A percentile compares a stretch with the other conserved stretches of the same genome.
phyloP scores from a whole-genome alignment of 2,797 vertebrate genomes.

The Labeo calbasu region DNA sequence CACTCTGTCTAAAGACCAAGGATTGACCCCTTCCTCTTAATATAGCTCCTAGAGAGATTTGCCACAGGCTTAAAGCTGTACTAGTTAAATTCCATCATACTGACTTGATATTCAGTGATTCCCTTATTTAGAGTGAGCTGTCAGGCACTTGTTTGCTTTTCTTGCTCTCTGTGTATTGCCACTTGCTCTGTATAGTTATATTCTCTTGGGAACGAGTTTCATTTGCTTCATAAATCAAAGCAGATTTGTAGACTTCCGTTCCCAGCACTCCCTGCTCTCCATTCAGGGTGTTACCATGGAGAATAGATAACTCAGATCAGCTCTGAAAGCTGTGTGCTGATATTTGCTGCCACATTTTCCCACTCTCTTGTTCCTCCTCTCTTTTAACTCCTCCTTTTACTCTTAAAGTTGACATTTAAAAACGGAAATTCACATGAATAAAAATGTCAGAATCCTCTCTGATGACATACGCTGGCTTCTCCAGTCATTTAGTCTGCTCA shows the following conservation, averaged over 20 bases:
- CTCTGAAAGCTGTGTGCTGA: neutral
- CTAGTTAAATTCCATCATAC: neutral
- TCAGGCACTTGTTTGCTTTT: conserved; percentile 49
- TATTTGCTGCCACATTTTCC: conserved; percentile 16
- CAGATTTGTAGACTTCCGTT: conserved; percentile 62
- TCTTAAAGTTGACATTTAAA: neutral
- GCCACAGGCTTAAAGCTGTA: conserved; percentile 13
- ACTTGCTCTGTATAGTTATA: conserved; percentile 52
- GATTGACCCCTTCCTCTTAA: conserved; percentile 47
- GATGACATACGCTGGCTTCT: neutral
- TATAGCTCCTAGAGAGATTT: conserved; percentile 50
- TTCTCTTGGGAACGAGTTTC: conserved; percentile 50
- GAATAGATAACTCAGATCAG: conserved; percentile 53
- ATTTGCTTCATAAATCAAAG: conserved; percentile 61
- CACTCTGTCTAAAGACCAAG: conserved; percentile 59
- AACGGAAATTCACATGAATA: neutral
- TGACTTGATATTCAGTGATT: neutral
- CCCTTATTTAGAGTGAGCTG: neutral
- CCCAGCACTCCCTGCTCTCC: conserved; percentile 58
- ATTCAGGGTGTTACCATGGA: conserved; percentile 47
- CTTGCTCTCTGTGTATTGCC: conserved; percentile 41
- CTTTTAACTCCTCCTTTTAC: conserved; percentile 18
- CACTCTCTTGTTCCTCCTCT: conserved; percentile 8
- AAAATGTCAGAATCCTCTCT: neutral
- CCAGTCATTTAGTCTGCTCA: neutral